Conservation (phyloP, 2,797 vertebrate genomes). For the Botia almorhae region DNA sequence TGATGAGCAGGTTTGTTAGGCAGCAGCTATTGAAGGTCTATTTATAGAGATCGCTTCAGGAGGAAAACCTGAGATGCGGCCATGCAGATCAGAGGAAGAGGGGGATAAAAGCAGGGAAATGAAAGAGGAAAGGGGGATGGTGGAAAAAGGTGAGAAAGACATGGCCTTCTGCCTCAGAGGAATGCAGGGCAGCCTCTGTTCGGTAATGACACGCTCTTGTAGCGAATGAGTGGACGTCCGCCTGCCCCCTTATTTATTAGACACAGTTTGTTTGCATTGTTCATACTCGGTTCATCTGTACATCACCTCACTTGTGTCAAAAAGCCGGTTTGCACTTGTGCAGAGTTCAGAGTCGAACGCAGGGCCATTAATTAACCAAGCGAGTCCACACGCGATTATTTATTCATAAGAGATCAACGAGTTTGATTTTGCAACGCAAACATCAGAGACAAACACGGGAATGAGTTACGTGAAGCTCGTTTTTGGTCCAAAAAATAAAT, state of each 20-base stretch:
- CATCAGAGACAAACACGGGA: constrained; percentile 6
- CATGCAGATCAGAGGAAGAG: constrained; percentile 61
- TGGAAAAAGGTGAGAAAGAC: constrained; percentile 38
- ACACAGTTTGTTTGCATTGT: constrained; percentile 20
- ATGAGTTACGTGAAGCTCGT: neutral
- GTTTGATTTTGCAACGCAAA: constrained; percentile 1
- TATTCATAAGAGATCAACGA: constrained; percentile 1
- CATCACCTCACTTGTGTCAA: neutral
- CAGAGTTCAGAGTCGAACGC: neutral
- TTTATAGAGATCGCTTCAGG: constrained; percentile 67
- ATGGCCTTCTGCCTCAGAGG: constrained; percentile 44
- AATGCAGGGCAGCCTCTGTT: constrained; percentile 22
- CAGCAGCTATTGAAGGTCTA: constrained; percentile 63
- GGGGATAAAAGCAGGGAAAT: constrained; percentile 30
- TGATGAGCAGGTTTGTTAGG: constrained; percentile 68
- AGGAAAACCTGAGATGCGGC: constrained; percentile 65
- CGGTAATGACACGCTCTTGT: constrained; percentile 18
- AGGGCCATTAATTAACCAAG: constrained; percentile 21
- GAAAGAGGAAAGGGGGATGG: constrained; percentile 47
- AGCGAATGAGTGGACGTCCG: constrained; percentile 19
- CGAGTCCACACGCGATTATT: neutral
- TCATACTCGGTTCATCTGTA: neutral
- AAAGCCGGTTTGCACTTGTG: neutral
- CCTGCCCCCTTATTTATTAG: neutral
- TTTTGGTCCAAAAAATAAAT: neutral